These are phyloP conservation scores for Lutjanus argentimaculatus DNA, from an alignment of 2,797 vertebrate species.

Conservation along the genomic window DNA sequence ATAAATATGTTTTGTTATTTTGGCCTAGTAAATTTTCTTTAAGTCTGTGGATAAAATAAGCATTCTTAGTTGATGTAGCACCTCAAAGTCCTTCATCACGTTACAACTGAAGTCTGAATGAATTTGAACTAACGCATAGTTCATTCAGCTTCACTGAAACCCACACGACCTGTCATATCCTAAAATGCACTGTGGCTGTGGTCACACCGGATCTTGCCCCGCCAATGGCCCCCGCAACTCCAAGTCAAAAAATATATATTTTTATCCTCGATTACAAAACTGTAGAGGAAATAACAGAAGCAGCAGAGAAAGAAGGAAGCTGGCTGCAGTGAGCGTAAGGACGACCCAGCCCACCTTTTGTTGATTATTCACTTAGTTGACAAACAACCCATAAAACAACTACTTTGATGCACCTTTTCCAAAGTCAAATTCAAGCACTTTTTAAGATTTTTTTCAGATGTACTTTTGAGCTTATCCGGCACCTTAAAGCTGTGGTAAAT, in stretches of 20 bases:
- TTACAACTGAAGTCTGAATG: not conserved
- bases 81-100: not conserved
- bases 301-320: not conserved
- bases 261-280: not conserved
- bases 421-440: too few relatives aligned
- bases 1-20: not conserved
- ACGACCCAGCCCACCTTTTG: too few relatives aligned
- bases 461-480: too few relatives aligned
- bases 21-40: too few relatives aligned
- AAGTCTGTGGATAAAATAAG: not conserved
- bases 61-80: too few relatives aligned
- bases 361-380: too few relatives aligned
- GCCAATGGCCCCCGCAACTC: too few relatives aligned
- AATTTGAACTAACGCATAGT: not conserved
- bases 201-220: too few relatives aligned
- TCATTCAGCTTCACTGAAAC: not conserved
- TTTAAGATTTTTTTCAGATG: too few relatives aligned
- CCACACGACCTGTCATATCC: not conserved
- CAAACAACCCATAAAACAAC: too few relatives aligned
- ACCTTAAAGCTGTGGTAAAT: too few relatives aligned
- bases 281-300: not conserved
- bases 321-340: not conserved
- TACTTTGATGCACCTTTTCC: too few relatives aligned
- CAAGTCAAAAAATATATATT: not conserved
- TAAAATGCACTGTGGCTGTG: not conserved